A percentile compares a stretch with the other conserved stretches of the same genome.
These are phyloP conservation scores for Stylophora pistillata DNA, from an alignment of 64 coral and sea anemone species.

Conservation along the genomic window DNA sequence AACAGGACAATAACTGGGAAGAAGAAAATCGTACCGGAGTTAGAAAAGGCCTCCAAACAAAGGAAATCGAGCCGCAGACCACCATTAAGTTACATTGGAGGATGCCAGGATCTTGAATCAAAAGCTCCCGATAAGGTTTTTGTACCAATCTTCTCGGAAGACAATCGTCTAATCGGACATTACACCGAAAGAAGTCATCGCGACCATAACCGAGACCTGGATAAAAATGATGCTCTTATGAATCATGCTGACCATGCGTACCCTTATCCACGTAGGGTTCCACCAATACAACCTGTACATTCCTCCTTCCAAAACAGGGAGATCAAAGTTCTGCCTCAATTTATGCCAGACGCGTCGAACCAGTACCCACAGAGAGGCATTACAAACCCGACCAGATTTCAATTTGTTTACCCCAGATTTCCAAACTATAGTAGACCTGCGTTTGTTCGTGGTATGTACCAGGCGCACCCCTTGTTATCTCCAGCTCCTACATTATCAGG, in stretches of 20 bases:
- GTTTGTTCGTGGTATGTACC: not conserved
- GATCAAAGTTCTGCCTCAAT: not conserved
- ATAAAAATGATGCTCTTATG: not conserved
- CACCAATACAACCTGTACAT: not conserved
- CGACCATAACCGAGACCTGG: not conserved
- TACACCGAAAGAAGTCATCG: not conserved
- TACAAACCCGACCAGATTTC: not conserved
- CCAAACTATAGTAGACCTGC: not conserved
- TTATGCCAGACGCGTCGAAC: not conserved
- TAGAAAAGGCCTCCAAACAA: not conserved
- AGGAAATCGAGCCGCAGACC: not conserved
- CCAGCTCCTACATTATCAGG: not conserved
- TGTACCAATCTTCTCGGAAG: not conserved
- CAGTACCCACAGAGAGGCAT: not conserved
- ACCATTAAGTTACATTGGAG: too few relatives aligned
- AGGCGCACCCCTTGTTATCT: not conserved
- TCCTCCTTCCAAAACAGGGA: not conserved
- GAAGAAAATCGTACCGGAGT: not conserved
- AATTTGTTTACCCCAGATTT: not conserved
- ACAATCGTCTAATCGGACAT: not conserved
- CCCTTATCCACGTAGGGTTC: not conserved
- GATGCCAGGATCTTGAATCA: too few relatives aligned
- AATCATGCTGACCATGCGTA: not conserved
- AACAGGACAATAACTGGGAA: not conserved
- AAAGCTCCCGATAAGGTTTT: not conserved